Percentiles rank a stretch among this genome's conserved stretches.
These are phyloP conservation scores for Planococcus citri DNA, from an alignment of 1,140 invertebrate species.

Conservation along the genomic window DNA sequence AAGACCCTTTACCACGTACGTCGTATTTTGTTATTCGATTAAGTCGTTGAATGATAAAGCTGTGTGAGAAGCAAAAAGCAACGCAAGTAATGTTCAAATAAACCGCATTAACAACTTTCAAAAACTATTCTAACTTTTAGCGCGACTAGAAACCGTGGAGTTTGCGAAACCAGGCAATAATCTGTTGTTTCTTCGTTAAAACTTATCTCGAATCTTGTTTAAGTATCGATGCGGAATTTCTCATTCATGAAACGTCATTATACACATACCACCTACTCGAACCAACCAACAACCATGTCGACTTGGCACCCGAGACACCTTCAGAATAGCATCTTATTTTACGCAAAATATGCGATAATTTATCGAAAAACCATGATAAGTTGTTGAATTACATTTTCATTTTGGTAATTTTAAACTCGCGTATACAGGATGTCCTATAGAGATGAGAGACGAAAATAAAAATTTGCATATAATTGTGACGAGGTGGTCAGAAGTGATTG, in stretches of 20 bases:
- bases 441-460: no score
- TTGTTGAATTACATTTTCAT: no score
- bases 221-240: neutral
- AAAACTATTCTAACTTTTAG: slow-evolving; percentile 4
- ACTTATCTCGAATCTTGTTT: neutral
- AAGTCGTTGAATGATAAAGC: slow-evolving; percentile 3
- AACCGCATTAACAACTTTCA: slow-evolving; percentile 6
- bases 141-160: neutral
- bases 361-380: no score
- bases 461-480: no score
- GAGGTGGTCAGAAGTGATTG: no score
- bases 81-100: neutral
- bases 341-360: no score
- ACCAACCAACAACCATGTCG: no score
- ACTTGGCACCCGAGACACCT: no score
- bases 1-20: neutral
- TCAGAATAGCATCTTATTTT: no score
- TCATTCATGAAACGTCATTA: neutral
- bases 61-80: neutral
- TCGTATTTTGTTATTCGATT: neutral
- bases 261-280: no score
- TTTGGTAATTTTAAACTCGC: no score
- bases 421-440: no score
- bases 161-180: neutral
- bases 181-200: slow-evolving; percentile 7